Conservation (phyloP, 2,888 invertebrate species). For the Desoria tigrina region DNA sequence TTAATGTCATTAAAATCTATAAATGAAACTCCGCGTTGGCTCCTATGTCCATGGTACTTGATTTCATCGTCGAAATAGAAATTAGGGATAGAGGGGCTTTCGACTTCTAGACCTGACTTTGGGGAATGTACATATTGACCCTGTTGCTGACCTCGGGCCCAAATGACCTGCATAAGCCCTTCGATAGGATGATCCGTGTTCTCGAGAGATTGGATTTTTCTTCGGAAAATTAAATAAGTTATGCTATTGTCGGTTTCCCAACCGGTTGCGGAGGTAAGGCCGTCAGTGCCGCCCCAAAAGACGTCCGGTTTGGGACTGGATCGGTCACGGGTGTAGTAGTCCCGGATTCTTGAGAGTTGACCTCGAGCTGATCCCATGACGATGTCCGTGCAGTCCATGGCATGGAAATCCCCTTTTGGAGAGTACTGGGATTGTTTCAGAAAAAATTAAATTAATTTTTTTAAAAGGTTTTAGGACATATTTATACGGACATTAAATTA, state of each 20-base stretch:
- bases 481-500: no score
- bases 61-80: conserved; percentile 87
- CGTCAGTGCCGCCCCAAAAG: conserved; percentile 86
- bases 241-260: conserved; percentile 79
- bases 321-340: conserved; percentile 88
- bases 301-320: conserved; percentile 85
- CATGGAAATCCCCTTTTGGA: conserved; percentile 81
- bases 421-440: no score
- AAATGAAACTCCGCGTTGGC: conserved; percentile 38
- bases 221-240: conserved; percentile 86
- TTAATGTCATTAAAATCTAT: no score
- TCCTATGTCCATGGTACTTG: conserved; percentile 86
- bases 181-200: conserved; percentile 79
- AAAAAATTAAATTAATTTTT: neutral
- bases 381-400: conserved; percentile 96
- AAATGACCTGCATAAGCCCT: conserved; percentile 86
- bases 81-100: conserved; percentile 66
- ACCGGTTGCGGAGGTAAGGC: conserved; percentile 83
- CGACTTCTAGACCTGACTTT: conserved; percentile 68
- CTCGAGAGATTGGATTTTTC: conserved; percentile 66
- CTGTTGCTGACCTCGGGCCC: conserved; percentile 87
- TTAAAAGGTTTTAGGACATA: no score
- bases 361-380: conserved; percentile 85
- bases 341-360: conserved; percentile 76
- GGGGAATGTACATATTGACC: conserved; percentile 72